Conservation (phyloP, 2,797 vertebrate species). For the Sebastes taczanowskii region DNA sequence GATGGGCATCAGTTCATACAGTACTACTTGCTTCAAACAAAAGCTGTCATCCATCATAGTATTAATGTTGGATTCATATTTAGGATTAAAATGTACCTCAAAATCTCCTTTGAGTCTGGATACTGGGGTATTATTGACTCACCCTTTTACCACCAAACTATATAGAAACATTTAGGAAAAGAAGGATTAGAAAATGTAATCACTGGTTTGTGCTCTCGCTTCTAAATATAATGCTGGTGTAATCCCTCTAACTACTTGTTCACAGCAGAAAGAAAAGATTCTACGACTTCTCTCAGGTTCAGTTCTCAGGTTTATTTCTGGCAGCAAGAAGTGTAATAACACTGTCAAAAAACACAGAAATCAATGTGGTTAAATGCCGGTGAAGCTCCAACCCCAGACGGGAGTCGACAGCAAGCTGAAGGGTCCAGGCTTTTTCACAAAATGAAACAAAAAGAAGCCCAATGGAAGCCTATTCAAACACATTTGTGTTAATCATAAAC, state of each 20-base stretch:
- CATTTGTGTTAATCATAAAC: background rate
- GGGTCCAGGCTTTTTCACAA: background rate
- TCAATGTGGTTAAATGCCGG: constrained; percentile 49
- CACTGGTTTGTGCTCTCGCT: background rate
- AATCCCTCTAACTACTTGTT: constrained; percentile 33
- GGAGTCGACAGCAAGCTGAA: constrained; percentile 6
- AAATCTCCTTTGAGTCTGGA: background rate
- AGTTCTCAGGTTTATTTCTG: constrained; percentile 41
- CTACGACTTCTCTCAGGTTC: constrained; percentile 2
- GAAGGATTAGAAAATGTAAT: constrained; percentile 13
- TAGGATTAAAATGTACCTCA: constrained; percentile 5
- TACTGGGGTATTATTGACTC: constrained; percentile 1
- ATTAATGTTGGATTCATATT: constrained; percentile 12
- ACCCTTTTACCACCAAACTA: constrained; percentile 6
- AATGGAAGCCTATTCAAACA: background rate
- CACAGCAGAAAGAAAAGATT: constrained; percentile 18
- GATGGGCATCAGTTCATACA: background rate
- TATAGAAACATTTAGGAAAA: background rate
- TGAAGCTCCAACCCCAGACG: constrained; percentile 1
- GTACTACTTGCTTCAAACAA: background rate
- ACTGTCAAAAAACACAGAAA: constrained; percentile 52
- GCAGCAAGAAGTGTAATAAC: constrained; percentile 40
- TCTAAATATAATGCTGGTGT: constrained; percentile 5
- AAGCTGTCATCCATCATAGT: background rate
- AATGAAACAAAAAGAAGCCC: constrained; percentile 4